These are phyloP conservation scores for Apamea epomidion DNA, from an alignment of 2,888 invertebrate species.

Conservation along the genomic window DNA sequence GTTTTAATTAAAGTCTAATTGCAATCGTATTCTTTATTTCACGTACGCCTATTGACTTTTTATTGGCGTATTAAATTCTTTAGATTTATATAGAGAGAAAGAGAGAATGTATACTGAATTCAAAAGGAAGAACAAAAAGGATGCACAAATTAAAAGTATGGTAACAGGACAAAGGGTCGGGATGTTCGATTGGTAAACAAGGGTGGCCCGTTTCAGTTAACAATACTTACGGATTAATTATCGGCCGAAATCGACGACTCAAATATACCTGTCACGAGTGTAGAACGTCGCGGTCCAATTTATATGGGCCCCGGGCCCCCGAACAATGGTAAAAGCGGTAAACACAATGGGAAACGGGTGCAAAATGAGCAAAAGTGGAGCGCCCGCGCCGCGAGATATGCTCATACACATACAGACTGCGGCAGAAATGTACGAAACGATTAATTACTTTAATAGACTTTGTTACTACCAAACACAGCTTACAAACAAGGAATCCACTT, in stretches of 20 bases:
- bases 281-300: constrained; percentile 87
- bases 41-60: constrained; percentile 63
- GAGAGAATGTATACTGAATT: constrained; percentile 56
- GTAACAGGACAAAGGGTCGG: constrained; percentile 75
- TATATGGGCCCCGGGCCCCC: constrained; percentile 84
- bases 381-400: constrained; percentile 61
- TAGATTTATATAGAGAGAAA: constrained; percentile 13
- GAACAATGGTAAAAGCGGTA: constrained; percentile 90
- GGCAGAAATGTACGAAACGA: constrained; percentile 58
- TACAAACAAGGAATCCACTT: constrained; percentile 4
- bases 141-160: constrained; percentile 75
- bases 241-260: constrained; percentile 89
- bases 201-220: constrained; percentile 88
- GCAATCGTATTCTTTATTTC: constrained; percentile 65
- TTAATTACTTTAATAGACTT: constrained; percentile 60
- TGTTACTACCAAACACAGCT: constrained; percentile 14
- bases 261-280: constrained; percentile 90
- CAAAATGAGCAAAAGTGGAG: constrained; percentile 85
- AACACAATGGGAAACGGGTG: constrained; percentile 87
- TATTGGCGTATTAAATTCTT: constrained; percentile 56
- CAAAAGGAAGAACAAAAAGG: constrained; percentile 62
- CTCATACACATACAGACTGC: constrained; percentile 59
- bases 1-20: constrained; percentile 75
- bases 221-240: constrained; percentile 89
- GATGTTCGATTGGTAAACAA: constrained; percentile 80